Conservation (phyloP, 2,888 invertebrate species). For the Pachymerium ferrugineum region DNA sequence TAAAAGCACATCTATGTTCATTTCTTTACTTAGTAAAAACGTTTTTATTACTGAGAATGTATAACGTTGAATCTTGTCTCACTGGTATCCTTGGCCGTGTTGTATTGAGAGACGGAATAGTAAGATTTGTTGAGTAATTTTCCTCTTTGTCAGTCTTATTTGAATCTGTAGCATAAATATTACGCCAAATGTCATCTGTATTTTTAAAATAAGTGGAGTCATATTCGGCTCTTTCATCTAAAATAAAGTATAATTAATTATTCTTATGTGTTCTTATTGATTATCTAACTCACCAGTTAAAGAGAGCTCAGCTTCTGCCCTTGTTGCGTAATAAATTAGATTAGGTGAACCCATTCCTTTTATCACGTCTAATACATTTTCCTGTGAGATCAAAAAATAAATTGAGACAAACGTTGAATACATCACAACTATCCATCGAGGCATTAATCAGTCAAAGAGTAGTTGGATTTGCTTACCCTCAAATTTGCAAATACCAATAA, state of each 20-base stretch:
- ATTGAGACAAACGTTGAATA: background rate
- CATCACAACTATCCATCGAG: background rate
- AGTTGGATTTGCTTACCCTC: background rate
- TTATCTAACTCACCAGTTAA: background rate
- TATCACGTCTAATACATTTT: background rate
- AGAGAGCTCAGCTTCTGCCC: slow-evolving; percentile 23
- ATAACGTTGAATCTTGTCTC: background rate
- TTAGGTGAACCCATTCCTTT: slow-evolving; percentile 28
- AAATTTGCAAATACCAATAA: slow-evolving; percentile 1
- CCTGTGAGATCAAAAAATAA: background rate
- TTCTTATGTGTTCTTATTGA: background rate
- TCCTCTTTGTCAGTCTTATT: background rate
- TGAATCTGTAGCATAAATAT: background rate
- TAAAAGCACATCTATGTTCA: no score
- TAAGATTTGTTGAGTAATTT: background rate
- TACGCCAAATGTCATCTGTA: background rate
- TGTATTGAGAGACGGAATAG: background rate
- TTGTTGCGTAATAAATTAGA: background rate
- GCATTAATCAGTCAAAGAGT: background rate
- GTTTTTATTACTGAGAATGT: no score
- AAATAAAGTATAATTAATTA: background rate
- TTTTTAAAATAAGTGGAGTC: background rate
- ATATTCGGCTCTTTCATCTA: background rate
- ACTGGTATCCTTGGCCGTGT: background rate
- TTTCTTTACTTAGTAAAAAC: no score